Percentiles rank a stretch among this genome's conserved stretches.
Evolutionary conservation across 2,888 invertebrate species (phyloP).

Genomic region (Sminthurides aquaticus): DNA sequence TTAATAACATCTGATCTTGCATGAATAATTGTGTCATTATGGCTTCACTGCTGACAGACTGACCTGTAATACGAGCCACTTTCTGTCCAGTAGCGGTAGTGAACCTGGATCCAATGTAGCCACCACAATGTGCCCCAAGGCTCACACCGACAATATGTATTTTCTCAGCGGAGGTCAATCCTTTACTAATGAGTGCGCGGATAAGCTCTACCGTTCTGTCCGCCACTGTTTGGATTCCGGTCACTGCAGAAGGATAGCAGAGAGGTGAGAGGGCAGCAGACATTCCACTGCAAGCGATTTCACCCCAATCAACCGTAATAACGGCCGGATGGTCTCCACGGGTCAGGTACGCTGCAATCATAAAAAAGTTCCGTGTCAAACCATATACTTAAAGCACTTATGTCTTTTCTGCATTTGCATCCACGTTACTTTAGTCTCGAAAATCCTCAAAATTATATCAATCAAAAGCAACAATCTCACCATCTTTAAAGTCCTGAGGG

Average conservation of each 20-base stretch:
- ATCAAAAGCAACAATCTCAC: neutral
- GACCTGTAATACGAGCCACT: slow-evolving; percentile 23
- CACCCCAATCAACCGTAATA: slow-evolving; percentile 14
- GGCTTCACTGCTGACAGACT: too few species aligned
- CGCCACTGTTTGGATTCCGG: neutral
- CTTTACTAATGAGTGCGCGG: neutral
- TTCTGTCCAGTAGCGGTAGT: slow-evolving; percentile 8
- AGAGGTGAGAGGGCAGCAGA: slow-evolving; percentile 4
- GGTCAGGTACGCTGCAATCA: slow-evolving; percentile 7
- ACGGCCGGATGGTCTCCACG: neutral
- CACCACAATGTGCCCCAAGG: slow-evolving; percentile 28
- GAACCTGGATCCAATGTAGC: slow-evolving; percentile 20
- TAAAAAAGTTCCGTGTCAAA: neutral
- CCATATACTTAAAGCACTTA: neutral
- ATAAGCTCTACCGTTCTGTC: neutral
- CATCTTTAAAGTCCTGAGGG: slow-evolving; percentile 16
- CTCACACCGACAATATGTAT: slow-evolving; percentile 26
- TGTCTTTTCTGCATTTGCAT: neutral
- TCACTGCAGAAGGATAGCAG: slow-evolving; percentile 12
- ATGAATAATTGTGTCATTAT: too few species aligned
- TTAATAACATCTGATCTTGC: too few species aligned
- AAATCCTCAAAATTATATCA: neutral
- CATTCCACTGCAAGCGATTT: slow-evolving; percentile 1
- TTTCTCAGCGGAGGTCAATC: slow-evolving; percentile 5
- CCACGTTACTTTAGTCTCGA: neutral